Evolutionary conservation across 2,888 invertebrate species (phyloP), one percentile per base, ranked within the genome.

Genomic region (Reticulitermes lucifugus): DNA sequence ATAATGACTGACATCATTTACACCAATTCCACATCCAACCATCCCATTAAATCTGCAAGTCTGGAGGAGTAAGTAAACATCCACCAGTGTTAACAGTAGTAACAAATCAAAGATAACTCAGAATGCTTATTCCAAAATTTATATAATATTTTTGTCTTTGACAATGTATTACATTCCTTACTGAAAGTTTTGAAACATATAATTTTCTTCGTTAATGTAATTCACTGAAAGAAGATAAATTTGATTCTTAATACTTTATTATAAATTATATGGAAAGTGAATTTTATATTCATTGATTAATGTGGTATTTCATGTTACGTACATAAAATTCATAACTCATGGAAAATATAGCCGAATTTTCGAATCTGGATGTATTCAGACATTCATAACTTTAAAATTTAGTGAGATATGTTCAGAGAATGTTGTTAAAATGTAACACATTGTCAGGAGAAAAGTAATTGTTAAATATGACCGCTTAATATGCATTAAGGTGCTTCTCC

Each of bases 31-130:
- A 60, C 81, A 46, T 43, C 70, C 81, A 55, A 81, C 65, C n/a
- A 81, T 25, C 70, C 41, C 70, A 70, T 35, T 81, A 25, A 70
- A 10, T 81, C 65, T 41, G 21, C 70, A 81, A 81, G 81, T 65
- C 81, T 43, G 81, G 81, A 81, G 81, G 81, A 81, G 81, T 81
- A 70, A 81, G 81, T 81, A 81, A 43, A 51, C 6, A 10, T 65
- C 7, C 25, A 65, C 5, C 9, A 65, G 25, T 65, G n/a, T n/a
- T 65, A 65, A 65, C 9, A 65, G 25, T 65, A 65, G 65, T n/a
- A 65, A 65, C n/a, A n/a, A 14, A 25, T 65, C 65, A 25, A 9
- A 65, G n/a, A 60, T 65, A 65, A 65, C 25, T 25, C n/a, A 25
- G 25, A 25, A 1, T 65, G 25, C n/a, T 65, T 65, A 65, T n/a